phyloP scores from a whole-genome alignment of 2,113 vertebrate genomes.

The Heloderma charlesbogerti region DNA sequence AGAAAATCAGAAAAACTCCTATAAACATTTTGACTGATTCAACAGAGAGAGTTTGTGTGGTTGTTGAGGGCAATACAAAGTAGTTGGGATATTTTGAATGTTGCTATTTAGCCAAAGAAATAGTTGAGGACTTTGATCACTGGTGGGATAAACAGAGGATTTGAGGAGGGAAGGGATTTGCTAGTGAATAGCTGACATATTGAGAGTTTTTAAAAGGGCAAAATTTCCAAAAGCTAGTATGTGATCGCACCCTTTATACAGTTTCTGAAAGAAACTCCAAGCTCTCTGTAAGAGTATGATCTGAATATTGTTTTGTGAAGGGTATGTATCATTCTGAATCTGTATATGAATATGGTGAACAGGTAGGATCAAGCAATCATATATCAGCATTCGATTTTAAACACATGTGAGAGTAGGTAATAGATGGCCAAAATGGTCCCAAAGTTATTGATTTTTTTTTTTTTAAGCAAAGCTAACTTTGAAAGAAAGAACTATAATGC shows the following conservation, averaged over 20 bases:
- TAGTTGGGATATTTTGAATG: constrained; percentile 43
- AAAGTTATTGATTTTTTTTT: constrained; percentile 70
- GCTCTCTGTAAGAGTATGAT: not conserved
- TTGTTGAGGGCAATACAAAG: constrained; percentile 22
- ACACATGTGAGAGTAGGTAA: constrained; percentile 25
- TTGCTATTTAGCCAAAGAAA: constrained; percentile 3
- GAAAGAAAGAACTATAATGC: constrained; percentile 70
- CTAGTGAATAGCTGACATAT: constrained; percentile 39
- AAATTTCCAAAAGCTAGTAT: constrained; percentile 19
- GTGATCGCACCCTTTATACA: not conserved
- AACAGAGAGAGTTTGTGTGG: constrained; percentile 31
- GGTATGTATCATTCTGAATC: constrained; percentile 33
- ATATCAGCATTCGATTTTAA: constrained; percentile 51
- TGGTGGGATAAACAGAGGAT: constrained; percentile 27
- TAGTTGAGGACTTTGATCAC: constrained; percentile 45
- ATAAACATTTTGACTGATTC: constrained; percentile 36
- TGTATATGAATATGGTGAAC: constrained; percentile 32
- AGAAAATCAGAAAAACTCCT: not conserved
- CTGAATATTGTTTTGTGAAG: not conserved
- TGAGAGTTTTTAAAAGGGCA: constrained; percentile 36
- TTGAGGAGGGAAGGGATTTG: constrained; percentile 16
- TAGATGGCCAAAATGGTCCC: constrained; percentile 50
- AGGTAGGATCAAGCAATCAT: constrained; percentile 44
- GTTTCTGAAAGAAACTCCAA: constrained; percentile 44
- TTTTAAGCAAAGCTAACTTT: constrained; percentile 69